Conservation (phyloP, 2,888 invertebrate species). For the Acleris sparsana region DNA sequence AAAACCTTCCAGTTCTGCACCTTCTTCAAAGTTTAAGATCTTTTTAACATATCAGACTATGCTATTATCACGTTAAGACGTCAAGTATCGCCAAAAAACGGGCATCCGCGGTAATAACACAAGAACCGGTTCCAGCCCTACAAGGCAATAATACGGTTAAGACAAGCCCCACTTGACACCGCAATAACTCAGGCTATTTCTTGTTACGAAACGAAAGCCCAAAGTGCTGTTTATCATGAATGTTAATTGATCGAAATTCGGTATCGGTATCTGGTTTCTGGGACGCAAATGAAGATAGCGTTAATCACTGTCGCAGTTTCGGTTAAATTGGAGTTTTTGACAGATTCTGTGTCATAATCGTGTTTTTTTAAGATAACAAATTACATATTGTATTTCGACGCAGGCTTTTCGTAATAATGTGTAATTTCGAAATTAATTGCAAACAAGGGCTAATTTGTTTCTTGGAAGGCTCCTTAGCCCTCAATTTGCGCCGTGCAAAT, state of each 20-base stretch:
- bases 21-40: not conserved
- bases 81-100: slow-evolving; percentile 25
- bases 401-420: slow-evolving; percentile 18
- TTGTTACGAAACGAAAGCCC: slow-evolving; percentile 48
- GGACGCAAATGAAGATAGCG: slow-evolving; percentile 42
- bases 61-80: slow-evolving; percentile 34
- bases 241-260: slow-evolving; percentile 55
- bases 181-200: slow-evolving; percentile 44
- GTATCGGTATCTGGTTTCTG: slow-evolving; percentile 46
- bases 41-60: slow-evolving; percentile 8
- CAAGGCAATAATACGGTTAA: slow-evolving; percentile 14
- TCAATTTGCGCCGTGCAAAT: slow-evolving; percentile 19
- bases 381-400: slow-evolving; percentile 15
- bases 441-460: slow-evolving; percentile 30
- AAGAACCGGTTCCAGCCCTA: slow-evolving; percentile 4
- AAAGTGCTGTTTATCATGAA: slow-evolving; percentile 49
- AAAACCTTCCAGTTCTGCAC: too few relatives aligned
- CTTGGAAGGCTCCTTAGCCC: slow-evolving; percentile 8
- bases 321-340: slow-evolving; percentile 22
- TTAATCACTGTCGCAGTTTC: slow-evolving; percentile 42
- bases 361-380: slow-evolving; percentile 22
- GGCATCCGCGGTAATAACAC: slow-evolving; percentile 8
- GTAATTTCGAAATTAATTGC: slow-evolving; percentile 32
- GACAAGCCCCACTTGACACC: slow-evolving; percentile 30
- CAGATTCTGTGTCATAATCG: slow-evolving; percentile 34